These are phyloP conservation scores for Harlomillsia oculata DNA, from an alignment of 1,140 invertebrate species.

Conservation along the genomic window DNA sequence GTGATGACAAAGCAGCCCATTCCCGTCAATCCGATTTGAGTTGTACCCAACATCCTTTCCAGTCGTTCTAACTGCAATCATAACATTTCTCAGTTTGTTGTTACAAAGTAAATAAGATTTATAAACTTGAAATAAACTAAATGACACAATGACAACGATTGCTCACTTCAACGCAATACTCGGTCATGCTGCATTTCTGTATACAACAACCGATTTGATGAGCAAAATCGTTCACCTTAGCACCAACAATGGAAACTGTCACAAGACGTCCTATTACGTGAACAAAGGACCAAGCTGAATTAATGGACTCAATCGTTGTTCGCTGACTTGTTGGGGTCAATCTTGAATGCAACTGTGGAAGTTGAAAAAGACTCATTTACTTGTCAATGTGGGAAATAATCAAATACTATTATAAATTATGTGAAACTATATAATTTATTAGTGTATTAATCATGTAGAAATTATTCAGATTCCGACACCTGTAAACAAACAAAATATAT, in stretches of 20 bases:
- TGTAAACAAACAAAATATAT: conserved; percentile 27
- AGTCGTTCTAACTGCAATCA: conserved; percentile 9
- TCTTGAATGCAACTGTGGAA: conserved; percentile 14
- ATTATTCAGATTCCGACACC: not conserved
- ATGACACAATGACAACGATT: too few relatives aligned
- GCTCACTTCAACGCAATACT: conserved; percentile 1
- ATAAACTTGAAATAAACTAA: too few relatives aligned
- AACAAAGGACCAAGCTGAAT: conserved; percentile 1
- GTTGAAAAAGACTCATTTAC: not conserved
- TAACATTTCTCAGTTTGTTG: too few relatives aligned
- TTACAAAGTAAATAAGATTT: too few relatives aligned
- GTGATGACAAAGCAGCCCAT: conserved; percentile 21
- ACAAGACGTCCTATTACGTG: conserved; percentile 4
- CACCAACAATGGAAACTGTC: conserved; percentile 7
- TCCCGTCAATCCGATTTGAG: conserved; percentile 16
- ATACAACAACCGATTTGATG: conserved; percentile 16
- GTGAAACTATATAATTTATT: not conserved
- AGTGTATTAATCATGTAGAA: not conserved
- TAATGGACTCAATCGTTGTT: not conserved
- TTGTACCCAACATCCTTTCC: conserved; percentile 1
- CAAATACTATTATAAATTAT: not conserved
- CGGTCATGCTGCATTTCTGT: conserved; percentile 15
- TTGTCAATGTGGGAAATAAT: not conserved
- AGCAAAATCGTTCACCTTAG: conserved; percentile 13
- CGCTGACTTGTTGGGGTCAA: conserved; percentile 10